Conservation (phyloP, 2,888 invertebrate species). For the Crioceris asparagi region DNA sequence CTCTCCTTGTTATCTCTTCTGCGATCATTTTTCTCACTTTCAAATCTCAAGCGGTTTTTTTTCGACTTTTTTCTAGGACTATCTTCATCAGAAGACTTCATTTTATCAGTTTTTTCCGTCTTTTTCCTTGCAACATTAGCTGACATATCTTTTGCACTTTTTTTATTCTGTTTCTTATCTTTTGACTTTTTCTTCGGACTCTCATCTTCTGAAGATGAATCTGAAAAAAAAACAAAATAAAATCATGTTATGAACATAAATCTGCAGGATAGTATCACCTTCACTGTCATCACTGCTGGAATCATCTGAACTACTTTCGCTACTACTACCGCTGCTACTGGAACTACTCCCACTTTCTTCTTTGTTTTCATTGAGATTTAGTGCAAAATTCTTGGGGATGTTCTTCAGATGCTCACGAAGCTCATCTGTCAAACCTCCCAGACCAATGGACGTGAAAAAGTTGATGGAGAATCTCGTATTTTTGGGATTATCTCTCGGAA, state of each 20-base stretch:
- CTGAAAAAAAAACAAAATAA: constrained; percentile 6
- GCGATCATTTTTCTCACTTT: no score
- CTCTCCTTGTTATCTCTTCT: no score
- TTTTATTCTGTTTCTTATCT: constrained; percentile 4
- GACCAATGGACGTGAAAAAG: constrained; percentile 93
- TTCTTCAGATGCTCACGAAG: constrained; percentile 28
- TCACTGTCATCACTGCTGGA: constrained; percentile 16
- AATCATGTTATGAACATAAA: background rate
- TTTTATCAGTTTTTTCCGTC: no score
- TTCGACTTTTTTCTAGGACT: constrained; percentile 1
- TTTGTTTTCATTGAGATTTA: constrained; percentile 8
- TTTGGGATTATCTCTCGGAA: constrained; percentile 91
- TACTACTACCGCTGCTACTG: constrained; percentile 20
- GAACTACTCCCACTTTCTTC: constrained; percentile 25
- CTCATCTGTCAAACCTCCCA: constrained; percentile 93
- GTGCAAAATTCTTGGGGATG: constrained; percentile 22
- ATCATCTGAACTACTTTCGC: constrained; percentile 6
- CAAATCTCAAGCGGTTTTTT: background rate
- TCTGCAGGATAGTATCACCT: constrained; percentile 13
- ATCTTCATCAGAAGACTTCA: constrained; percentile 5
- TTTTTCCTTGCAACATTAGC: background rate
- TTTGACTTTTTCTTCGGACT: constrained; percentile 15
- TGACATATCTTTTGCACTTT: background rate
- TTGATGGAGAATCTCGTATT: constrained; percentile 97
- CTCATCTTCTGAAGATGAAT: constrained; percentile 26